Evolutionary conservation across 2,888 invertebrate species (phyloP).

Genomic region (Melieria omissa): DNA sequence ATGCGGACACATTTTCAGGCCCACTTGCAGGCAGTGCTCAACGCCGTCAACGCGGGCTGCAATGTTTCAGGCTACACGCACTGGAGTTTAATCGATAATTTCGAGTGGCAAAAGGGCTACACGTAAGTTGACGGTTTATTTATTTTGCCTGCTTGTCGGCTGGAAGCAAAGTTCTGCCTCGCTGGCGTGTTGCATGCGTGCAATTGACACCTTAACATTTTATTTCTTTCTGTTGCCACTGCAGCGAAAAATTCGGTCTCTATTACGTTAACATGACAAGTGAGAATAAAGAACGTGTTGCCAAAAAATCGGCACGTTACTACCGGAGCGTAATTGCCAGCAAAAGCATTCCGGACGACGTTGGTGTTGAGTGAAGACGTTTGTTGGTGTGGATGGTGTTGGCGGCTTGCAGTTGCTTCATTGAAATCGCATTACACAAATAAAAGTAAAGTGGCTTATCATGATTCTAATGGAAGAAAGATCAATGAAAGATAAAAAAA

Average conservation of each 20-base stretch:
- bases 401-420: neutral
- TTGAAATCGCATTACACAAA: no score
- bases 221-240: constrained; percentile 50
- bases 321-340: constrained; percentile 46
- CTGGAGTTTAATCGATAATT: constrained; percentile 61
- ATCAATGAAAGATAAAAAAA: no score
- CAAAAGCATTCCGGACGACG: constrained; percentile 39
- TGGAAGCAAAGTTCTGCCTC: neutral
- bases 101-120: constrained; percentile 58
- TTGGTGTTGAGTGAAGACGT: neutral
- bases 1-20: constrained; percentile 43
- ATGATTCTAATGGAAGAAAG: no score
- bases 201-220: constrained; percentile 27
- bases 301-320: constrained; percentile 71
- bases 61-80: constrained; percentile 55
- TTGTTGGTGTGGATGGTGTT: neutral
- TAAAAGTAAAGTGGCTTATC: no score
- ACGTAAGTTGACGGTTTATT: constrained; percentile 49
- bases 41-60: constrained; percentile 54
- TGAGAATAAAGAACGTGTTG: constrained; percentile 71
- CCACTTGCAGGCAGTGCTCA: constrained; percentile 54
- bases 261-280: constrained; percentile 75
- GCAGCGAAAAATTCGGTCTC: constrained; percentile 75
- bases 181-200: constrained; percentile 30
- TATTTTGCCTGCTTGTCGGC: neutral